Base-by-base conservation (phyloP, 2,888 invertebrate genomes). In the Tribolium freemani region DNA sequence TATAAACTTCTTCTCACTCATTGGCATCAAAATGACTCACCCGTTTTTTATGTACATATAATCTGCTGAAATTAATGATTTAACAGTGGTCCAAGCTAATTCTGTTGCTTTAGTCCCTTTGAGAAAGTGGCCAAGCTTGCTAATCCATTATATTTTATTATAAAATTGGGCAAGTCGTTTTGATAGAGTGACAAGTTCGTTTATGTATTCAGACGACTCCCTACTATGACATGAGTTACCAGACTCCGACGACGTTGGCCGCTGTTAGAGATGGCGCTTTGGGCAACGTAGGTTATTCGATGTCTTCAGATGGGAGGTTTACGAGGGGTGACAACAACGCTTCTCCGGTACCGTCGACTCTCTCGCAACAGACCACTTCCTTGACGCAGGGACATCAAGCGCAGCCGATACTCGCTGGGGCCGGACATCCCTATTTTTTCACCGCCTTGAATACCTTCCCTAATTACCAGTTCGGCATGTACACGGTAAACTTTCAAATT, bases 211-310 rank as follows among this genome's bases (percentile, higher is more conserved):
- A 85, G 85, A 85, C 86, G 84, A 87, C 90, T 82, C 90, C 90
- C 84, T 93, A 92, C 88, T 93, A 93, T 87, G 93, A 93, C 87
- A 89, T 93, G 87, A 91, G 92, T 86, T 93, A 93, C 88, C 91
- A 91, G 88, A 91, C 92, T 76, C 92, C 92, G 75, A 92, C 92
- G 75, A 92, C 92, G 81, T 87, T 93, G 81, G 91, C 92, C 57
- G 90, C 92, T 71, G 92, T 92, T 69, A 87, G 92, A 75, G 92
- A 92, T 82, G 90, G 89, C 75, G 90, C 91, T 76, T 87, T 92
- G 76, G 90, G 91, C 64, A 90, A 90, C 78, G 92, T 92, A 77
- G 91, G 91, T 69, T 93, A 92, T 87, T 91, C 92, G 80, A 90
- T 92, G 88, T 90, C 46, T n/a, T 48, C 90, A 81, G 93, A 93